These are phyloP conservation scores for Oscheius onirici DNA, from an alignment of 2,888 invertebrate species.

Conservation along the genomic window DNA sequence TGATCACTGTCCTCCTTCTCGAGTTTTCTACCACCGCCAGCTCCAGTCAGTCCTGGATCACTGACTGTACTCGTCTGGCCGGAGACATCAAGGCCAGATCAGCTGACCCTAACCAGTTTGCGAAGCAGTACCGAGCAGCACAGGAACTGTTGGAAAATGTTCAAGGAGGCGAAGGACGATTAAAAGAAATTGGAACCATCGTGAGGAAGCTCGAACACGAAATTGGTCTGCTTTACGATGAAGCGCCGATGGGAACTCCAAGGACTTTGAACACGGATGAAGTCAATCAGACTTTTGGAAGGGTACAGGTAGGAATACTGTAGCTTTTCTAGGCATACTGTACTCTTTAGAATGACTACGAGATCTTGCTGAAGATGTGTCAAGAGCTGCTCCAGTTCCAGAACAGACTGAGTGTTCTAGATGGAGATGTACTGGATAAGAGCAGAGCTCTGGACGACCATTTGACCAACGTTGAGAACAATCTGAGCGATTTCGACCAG, in stretches of 20 bases:
- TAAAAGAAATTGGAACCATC: constrained; percentile 46
- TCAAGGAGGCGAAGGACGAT: constrained; percentile 34
- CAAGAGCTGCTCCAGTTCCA: constrained; percentile 56
- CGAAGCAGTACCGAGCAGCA: constrained; percentile 37
- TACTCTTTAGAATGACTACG: constrained; percentile 55
- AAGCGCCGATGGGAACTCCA: constrained; percentile 33
- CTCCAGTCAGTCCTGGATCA: constrained; percentile 66
- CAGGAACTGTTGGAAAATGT: constrained; percentile 44
- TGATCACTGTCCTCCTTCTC: constrained; percentile 59
- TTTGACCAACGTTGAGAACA: constrained; percentile 19
- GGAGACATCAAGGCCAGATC: constrained; percentile 55
- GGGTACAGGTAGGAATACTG: too few species aligned
- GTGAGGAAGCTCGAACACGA: constrained; percentile 50
- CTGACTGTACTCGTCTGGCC: constrained; percentile 45
- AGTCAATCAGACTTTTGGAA: constrained; percentile 41
- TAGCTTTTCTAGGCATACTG: too few species aligned
- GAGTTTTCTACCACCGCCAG: constrained; percentile 61
- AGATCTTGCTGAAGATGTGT: constrained; percentile 47
- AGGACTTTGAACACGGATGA: constrained; percentile 47
- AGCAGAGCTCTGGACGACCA: constrained; percentile 30
- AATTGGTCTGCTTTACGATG: constrained; percentile 47
- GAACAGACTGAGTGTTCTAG: constrained; percentile 47
- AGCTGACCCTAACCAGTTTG: constrained; percentile 46
- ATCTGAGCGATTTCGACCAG: constrained; percentile 10
- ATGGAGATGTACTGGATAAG: constrained; percentile 45